These are phyloP conservation scores for Anarrhichthys ocellatus DNA, from an alignment of 2,113 vertebrate genomes.

Conservation along the genomic window DNA sequence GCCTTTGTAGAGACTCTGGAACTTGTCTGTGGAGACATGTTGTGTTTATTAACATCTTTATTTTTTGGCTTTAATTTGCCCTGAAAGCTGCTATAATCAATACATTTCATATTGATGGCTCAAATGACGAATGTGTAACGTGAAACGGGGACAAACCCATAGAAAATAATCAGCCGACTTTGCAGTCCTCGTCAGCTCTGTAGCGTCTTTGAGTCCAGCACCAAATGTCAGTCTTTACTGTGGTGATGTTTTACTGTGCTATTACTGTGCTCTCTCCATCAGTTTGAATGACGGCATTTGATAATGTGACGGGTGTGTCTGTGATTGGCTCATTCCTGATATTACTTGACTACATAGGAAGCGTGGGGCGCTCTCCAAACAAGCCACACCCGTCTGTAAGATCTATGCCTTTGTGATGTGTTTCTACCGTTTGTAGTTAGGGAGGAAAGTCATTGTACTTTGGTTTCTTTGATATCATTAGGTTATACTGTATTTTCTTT, in stretches of 20 bases:
- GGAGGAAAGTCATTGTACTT: background rate
- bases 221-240: background rate
- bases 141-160: background rate
- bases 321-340: conserved; percentile 8
- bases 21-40: background rate
- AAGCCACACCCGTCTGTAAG: background rate
- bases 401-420: background rate
- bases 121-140: background rate
- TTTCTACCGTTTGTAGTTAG: background rate
- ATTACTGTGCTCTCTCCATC: conserved; percentile 1
- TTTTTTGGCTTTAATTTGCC: background rate
- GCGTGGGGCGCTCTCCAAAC: background rate
- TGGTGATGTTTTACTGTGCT: background rate
- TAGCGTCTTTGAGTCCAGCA: background rate
- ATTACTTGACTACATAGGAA: background rate
- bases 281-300: background rate
- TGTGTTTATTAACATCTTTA: background rate
- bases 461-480: background rate
- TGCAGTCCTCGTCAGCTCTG: background rate
- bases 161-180: background rate
- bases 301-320: conserved; percentile 1
- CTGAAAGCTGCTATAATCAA: conserved; percentile 3
- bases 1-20: background rate
- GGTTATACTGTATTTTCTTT: background rate
- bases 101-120: conserved; percentile 1